Conservation (phyloP, 2,888 invertebrate genomes). For the Adelphocoris suturalis region DNA sequence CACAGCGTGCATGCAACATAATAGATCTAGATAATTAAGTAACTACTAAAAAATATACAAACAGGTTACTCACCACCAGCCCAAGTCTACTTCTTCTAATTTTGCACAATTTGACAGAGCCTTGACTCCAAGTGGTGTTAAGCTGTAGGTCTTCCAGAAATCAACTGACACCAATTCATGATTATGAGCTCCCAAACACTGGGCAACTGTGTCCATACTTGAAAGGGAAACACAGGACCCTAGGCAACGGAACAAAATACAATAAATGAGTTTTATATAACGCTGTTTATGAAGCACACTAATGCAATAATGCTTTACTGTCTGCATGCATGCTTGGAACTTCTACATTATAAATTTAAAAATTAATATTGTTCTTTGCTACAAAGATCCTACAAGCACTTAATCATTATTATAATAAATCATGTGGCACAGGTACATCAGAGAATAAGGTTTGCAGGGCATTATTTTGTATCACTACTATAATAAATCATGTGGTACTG, state of each 20-base stretch:
- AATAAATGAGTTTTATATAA: not conserved
- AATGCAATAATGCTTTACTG: too few species aligned
- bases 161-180: constrained; percentile 87
- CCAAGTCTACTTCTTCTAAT: constrained; percentile 91
- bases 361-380: too few species aligned
- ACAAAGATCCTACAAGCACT: too few species aligned
- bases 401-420: too few species aligned
- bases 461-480: too few species aligned
- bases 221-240: constrained; percentile 84
- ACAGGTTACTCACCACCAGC: constrained; percentile 89
- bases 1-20: too few species aligned
- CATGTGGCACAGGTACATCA: too few species aligned
- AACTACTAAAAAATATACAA: not conserved
- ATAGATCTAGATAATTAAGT: too few species aligned
- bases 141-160: constrained; percentile 90
- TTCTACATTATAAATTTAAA: too few species aligned
- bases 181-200: constrained; percentile 84
- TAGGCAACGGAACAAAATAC: constrained; percentile 77
- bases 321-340: too few species aligned
- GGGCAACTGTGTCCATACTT: constrained; percentile 87
- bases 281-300: not conserved
- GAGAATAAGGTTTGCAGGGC: too few species aligned
- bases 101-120: constrained; percentile 85
- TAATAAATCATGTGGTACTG: too few species aligned
- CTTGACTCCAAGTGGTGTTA: constrained; percentile 87